Evolutionary conservation across 2,888 invertebrate species (phyloP).

Genomic region (Parnassius glacialis): DNA sequence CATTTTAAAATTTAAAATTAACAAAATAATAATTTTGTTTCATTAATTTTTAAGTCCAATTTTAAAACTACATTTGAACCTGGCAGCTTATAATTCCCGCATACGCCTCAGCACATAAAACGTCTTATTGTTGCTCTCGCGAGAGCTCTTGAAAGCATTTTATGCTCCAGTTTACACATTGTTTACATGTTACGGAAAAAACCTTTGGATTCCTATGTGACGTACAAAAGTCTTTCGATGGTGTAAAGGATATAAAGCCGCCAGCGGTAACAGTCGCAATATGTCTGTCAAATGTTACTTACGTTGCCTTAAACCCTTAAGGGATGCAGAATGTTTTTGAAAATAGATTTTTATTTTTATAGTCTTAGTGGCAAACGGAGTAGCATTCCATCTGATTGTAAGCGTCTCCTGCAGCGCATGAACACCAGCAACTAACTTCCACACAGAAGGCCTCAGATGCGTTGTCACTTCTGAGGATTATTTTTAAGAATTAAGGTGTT

Average conservation of each 20-base stretch:
- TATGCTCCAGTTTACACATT: slow-evolving; percentile 55
- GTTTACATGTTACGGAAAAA: slow-evolving; percentile 42
- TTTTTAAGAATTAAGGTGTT: too few relatives aligned
- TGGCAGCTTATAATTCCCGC: slow-evolving; percentile 38
- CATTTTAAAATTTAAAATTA: too few relatives aligned
- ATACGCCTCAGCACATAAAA: slow-evolving; percentile 53
- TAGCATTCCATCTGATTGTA: too few relatives aligned
- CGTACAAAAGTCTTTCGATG: slow-evolving; percentile 12
- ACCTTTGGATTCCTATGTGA: slow-evolving; percentile 29
- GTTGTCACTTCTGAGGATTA: too few relatives aligned
- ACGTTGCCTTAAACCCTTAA: slow-evolving; percentile 4
- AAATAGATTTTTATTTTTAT: too few relatives aligned
- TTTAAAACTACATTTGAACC: slow-evolving; percentile 32
- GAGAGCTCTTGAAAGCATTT: slow-evolving; percentile 60
- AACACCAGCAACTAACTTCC: too few relatives aligned
- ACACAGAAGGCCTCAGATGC: too few relatives aligned
- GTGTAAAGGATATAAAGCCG: slow-evolving; percentile 7
- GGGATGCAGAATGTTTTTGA: too few relatives aligned
- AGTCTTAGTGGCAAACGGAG: too few relatives aligned
- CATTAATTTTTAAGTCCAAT: not conserved
- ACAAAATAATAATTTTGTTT: too few relatives aligned
- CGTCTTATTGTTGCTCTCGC: slow-evolving; percentile 59
- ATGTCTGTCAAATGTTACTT: slow-evolving; percentile 11
- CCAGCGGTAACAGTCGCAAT: slow-evolving; percentile 5
- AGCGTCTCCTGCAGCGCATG: too few relatives aligned